Evolutionary conservation across 2,888 invertebrate genomes (phyloP).

Genomic region (Drosophila macrothrix): DNA sequence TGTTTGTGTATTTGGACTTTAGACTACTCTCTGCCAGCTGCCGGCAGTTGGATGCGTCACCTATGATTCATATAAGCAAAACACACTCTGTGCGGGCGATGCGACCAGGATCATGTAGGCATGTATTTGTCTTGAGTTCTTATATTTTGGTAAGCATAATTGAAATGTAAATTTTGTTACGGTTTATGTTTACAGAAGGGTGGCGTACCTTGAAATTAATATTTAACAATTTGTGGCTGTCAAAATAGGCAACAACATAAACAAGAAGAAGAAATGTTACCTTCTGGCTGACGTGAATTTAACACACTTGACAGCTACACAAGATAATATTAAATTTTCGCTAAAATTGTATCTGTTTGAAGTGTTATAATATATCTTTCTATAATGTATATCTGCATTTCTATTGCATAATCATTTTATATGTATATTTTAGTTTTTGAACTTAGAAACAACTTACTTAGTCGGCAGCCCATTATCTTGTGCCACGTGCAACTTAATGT

Average conservation of each 20-base stretch:
- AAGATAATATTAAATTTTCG: background rate
- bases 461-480: slow-evolving; percentile 29
- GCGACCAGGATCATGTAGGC: background rate
- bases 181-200: slow-evolving; percentile 49
- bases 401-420: background rate
- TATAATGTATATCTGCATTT: background rate
- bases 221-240: slow-evolving; percentile 58
- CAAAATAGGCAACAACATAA: slow-evolving; percentile 5
- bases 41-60: slow-evolving; percentile 50
- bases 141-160: slow-evolving; percentile 61
- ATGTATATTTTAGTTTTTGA: background rate
- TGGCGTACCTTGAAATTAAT: slow-evolving; percentile 58
- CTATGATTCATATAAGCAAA: slow-evolving; percentile 36
- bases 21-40: slow-evolving; percentile 14
- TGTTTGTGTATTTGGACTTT: slow-evolving; percentile 8
- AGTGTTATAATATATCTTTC: background rate
- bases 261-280: background rate
- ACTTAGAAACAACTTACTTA: background rate
- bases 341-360: background rate
- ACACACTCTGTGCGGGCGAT: background rate
- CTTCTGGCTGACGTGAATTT: background rate
- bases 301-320: background rate
- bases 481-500: slow-evolving; percentile 35
- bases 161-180: slow-evolving; percentile 73
- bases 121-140: slow-evolving; percentile 34